Conservation (phyloP, 1,140 invertebrate genomes). For the Stegodyphus dumicola region DNA sequence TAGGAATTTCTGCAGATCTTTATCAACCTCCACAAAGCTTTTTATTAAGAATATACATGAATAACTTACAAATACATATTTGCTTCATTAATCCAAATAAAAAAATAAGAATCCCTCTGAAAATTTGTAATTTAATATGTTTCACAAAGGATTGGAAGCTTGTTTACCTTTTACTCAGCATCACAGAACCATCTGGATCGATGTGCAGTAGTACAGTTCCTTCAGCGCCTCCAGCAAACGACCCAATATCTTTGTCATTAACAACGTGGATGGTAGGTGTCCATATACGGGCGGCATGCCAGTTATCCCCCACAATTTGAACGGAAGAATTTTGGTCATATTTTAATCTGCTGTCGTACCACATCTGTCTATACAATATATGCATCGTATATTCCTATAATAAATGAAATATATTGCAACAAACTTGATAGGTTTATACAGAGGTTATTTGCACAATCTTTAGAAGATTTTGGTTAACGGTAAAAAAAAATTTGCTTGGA, state of each 20-base stretch:
- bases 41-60: too few relatives aligned
- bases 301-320: constrained; percentile 47
- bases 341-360: constrained; percentile 42
- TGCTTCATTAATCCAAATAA: too few relatives aligned
- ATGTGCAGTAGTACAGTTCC: constrained; percentile 48
- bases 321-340: constrained; percentile 11
- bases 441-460: not conserved
- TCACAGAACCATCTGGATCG: constrained; percentile 38
- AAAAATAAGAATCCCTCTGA: too few relatives aligned
- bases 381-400: constrained; percentile 55
- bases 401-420: not conserved
- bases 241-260: constrained; percentile 56
- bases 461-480: not conserved
- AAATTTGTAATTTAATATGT: too few relatives aligned
- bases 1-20: too few relatives aligned
- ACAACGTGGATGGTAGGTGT: constrained; percentile 54
- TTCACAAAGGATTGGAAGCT: not conserved
- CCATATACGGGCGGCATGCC: constrained; percentile 58
- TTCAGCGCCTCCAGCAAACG: constrained; percentile 23
- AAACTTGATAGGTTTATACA: not conserved
- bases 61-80: too few relatives aligned
- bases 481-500: too few relatives aligned
- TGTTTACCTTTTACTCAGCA: constrained; percentile 54
- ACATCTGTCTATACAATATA: constrained; percentile 46
- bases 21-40: too few relatives aligned